A percentile compares a stretch with the other conserved stretches of the same genome.
These are phyloP conservation scores for Bradypus variegatus DNA, from an alignment of 2,797 vertebrate species.

Conservation along the genomic window DNA sequence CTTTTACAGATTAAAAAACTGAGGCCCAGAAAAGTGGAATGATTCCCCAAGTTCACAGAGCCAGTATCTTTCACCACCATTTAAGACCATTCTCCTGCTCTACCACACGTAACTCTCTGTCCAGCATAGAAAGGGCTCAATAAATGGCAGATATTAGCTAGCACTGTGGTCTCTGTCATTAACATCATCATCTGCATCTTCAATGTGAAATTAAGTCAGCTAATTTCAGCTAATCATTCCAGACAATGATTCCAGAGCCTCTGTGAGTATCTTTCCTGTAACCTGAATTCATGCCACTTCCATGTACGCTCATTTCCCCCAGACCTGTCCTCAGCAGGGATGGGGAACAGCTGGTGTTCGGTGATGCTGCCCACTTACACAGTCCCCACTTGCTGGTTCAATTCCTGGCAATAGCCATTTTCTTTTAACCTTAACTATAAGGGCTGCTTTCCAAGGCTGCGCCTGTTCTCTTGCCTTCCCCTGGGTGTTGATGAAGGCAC, in stretches of 20 bases:
- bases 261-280: neutral
- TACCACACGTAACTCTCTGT: neutral
- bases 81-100: neutral
- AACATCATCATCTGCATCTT: neutral
- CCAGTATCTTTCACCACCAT: neutral
- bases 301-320: neutral
- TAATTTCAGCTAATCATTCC: too few species aligned
- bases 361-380: accelerated
- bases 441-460: neutral
- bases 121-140: neutral
- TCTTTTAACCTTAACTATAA: neutral
- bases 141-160: neutral
- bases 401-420: neutral
- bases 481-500: neutral
- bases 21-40: neutral
- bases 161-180: neutral
- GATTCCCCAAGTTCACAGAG: neutral
- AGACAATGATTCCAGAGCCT: neutral
- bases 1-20: neutral
- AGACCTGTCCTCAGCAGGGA: neutral
- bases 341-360: neutral
- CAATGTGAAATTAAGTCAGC: neutral
- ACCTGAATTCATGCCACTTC: neutral
- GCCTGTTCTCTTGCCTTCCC: neutral
- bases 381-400: neutral